Conservation (phyloP, 2,797 vertebrate species). For the Aulostomus chinensis region DNA sequence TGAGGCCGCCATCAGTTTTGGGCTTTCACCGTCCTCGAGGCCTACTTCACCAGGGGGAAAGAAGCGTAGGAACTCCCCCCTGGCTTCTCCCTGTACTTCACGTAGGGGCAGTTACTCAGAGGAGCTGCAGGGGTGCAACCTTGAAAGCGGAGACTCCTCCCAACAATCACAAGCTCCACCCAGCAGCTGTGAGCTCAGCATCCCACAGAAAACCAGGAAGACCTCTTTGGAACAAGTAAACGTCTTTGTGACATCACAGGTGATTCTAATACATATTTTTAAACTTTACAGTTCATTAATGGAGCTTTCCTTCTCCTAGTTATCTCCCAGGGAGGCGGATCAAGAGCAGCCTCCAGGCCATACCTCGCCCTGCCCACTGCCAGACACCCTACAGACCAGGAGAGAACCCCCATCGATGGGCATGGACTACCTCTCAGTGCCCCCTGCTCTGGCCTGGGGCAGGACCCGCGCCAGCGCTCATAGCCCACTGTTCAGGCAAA, state of each 20-base stretch:
- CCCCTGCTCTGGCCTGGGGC: slow-evolving; percentile 89
- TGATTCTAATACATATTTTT: not conserved
- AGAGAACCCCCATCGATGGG: slow-evolving; percentile 74
- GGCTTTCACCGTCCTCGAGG: slow-evolving; percentile 82
- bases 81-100: slow-evolving; percentile 81
- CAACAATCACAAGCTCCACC: slow-evolving; percentile 60
- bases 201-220: slow-evolving; percentile 91
- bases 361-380: slow-evolving; percentile 63
- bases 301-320: slow-evolving; percentile 57
- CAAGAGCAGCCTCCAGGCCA: slow-evolving; percentile 73
- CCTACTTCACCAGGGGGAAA: slow-evolving; percentile 91
- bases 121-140: slow-evolving; percentile 71
- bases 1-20: slow-evolving; percentile 84
- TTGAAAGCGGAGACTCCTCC: slow-evolving; percentile 65
- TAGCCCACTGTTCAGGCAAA: slow-evolving; percentile 92
- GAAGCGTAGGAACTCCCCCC: slow-evolving; percentile 86
- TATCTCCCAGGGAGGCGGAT: slow-evolving; percentile 79
- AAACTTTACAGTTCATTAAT: no score
- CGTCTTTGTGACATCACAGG: not conserved
- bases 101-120: slow-evolving; percentile 88
- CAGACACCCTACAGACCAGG: slow-evolving; percentile 70
- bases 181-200: slow-evolving; percentile 83
- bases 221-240: slow-evolving; percentile 88
- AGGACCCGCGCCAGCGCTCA: slow-evolving; percentile 87
- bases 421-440: slow-evolving; percentile 94